phyloP scores from a whole-genome alignment of 2,797 vertebrate species.

The Antennarius maculatus region DNA sequence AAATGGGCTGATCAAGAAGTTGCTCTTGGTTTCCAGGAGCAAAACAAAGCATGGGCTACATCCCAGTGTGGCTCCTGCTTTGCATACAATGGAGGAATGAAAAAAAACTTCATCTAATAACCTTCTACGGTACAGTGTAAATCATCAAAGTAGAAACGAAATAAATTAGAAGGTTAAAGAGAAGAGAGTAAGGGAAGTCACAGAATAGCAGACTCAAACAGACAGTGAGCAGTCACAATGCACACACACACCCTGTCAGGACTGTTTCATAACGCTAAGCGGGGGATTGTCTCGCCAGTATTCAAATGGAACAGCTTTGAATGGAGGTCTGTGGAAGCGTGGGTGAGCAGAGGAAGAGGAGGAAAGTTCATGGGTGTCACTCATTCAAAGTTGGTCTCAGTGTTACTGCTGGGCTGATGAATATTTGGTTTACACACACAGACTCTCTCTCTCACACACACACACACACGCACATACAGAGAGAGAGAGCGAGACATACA shows the following conservation, averaged over 20 bases:
- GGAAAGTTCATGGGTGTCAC: slow-evolving; percentile 76
- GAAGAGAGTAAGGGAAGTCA: not conserved
- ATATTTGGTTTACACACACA: slow-evolving; percentile 2
- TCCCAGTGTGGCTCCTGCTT: too few species aligned
- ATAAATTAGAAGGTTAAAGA: slow-evolving; percentile 2
- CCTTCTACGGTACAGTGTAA: slow-evolving; percentile 1
- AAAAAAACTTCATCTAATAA: slow-evolving; percentile 11
- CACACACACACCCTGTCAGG: slow-evolving; percentile 16
- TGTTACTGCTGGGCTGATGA: slow-evolving; percentile 45
- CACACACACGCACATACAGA: slow-evolving; percentile 15
- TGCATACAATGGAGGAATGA: slow-evolving; percentile 5
- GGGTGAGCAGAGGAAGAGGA: slow-evolving; percentile 55
- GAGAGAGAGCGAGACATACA: too few species aligned
- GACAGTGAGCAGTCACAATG: slow-evolving; percentile 12
- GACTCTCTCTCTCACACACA: slow-evolving; percentile 11
- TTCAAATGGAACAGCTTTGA: slow-evolving; percentile 69
- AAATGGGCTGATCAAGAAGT: too few species aligned
- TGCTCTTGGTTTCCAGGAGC: too few species aligned
- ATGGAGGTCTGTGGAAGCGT: slow-evolving; percentile 62
- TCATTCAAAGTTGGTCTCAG: slow-evolving; percentile 61
- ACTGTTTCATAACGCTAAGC: slow-evolving; percentile 58
- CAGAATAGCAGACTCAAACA: slow-evolving; percentile 3
- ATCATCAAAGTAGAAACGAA: slow-evolving; percentile 12
- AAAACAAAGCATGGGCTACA: too few species aligned
- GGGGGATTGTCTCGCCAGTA: slow-evolving; percentile 65